Evolutionary conservation across 2,797 vertebrate species (phyloP), one percentile per base, ranked within the genome.

Genomic region (Lutra lutra): DNA sequence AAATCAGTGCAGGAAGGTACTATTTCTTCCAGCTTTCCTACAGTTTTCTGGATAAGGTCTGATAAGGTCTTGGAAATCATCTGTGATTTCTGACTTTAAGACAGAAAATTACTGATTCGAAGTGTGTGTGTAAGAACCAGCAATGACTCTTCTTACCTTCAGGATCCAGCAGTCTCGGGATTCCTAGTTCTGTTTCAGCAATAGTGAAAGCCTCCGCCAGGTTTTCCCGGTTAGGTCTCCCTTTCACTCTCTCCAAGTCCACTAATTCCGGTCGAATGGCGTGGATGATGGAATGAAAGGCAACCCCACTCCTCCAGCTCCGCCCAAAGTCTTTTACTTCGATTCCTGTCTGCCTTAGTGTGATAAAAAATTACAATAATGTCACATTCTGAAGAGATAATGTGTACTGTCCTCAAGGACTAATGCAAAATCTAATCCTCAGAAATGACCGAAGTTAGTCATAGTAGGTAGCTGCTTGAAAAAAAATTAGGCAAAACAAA

Each of bases 311-410:
- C 84, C 99, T 99, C 99, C 99, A 99, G n/a, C 99, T 99, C 91
- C 99, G 98, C 32, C 99, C 99, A 83, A 99, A 99, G 98, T 99
- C 99, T 96, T 99, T 99, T 75, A 99, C 99, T 96, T 99, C 99
- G 84, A 99, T 98, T 84, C 99, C 99, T 75, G 98, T 94, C 93
- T 98, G 99, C 98, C 99, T 99, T 93, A 64, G 84, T 38, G 95
- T 1, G 70, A 90, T 32, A 72, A 89, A 75, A 54, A 86, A 43
- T 79, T 51, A 68, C 98, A n/a, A 89, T 14, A 18, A 82, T 2
- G n/a, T 78, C 25, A 97, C n/a, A 12, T 70, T 51, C 40, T 68
- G 17, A 85, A 35, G 0, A 43, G 1, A 29, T 3, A 40, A 51
- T 3, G 35, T 9, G 35, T 6, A 18, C 43, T 68, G 56, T 82